phyloP scores from a whole-genome alignment of 1,140 invertebrate genomes.

The Lordiphosa stackelbergi region DNA sequence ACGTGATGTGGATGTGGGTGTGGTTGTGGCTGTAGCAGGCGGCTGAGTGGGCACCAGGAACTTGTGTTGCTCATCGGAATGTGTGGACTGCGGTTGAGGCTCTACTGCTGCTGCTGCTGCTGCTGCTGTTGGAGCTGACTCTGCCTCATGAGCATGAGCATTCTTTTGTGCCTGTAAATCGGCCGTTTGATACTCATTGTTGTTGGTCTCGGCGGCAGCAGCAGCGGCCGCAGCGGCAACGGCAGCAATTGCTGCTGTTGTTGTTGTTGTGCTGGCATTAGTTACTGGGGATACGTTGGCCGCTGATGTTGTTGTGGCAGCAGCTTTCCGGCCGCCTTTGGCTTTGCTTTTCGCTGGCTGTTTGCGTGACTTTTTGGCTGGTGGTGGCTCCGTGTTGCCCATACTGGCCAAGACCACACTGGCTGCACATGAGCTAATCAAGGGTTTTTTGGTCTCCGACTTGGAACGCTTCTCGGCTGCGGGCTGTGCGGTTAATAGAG shows the following conservation, averaged over 20 bases:
- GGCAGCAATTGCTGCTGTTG: neutral
- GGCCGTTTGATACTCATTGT: constrained; percentile 64
- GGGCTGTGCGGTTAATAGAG: constrained; percentile 20
- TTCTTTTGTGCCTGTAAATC: constrained; percentile 58
- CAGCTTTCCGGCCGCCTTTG: constrained; percentile 28
- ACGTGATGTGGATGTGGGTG: constrained; percentile 4
- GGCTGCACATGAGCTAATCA: neutral
- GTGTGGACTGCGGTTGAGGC: constrained; percentile 32
- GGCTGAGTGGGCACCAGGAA: constrained; percentile 47
- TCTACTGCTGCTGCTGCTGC: constrained; percentile 15
- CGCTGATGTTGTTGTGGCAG: neutral
- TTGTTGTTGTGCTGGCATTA: neutral
- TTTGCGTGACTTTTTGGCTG: constrained; percentile 31
- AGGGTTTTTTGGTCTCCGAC: constrained; percentile 75
- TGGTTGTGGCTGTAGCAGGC: neutral
- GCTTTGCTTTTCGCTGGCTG: constrained; percentile 19
- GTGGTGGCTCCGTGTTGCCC: constrained; percentile 17
- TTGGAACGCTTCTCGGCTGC: constrained; percentile 64
- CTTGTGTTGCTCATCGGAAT: constrained; percentile 63
- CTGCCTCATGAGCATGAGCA: constrained; percentile 7
- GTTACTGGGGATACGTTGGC: neutral
- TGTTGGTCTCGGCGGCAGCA: constrained; percentile 54
- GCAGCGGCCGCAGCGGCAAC: neutral
- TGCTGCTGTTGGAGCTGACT: constrained; percentile 4
- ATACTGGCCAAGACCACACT: neutral